A percentile compares a stretch with the other conserved stretches of the same genome.
Conservation (phyloP, 2,113 vertebrate genomes). For the Sisor rabdophorus region DNA sequence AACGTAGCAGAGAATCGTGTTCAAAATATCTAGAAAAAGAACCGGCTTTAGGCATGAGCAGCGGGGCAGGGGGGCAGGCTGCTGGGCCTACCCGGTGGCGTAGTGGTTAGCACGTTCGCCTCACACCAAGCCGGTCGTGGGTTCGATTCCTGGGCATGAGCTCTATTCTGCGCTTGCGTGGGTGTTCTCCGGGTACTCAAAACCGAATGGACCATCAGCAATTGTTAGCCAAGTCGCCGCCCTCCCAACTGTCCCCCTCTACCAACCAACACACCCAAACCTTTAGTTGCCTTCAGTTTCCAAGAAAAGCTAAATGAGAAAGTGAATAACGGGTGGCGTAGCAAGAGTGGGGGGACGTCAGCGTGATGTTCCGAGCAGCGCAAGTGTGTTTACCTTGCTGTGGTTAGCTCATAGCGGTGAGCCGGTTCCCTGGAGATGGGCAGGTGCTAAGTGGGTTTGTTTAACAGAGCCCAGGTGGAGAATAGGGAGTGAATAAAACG, state of each 20-base stretch:
- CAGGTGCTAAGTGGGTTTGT: slow-evolving; percentile 59
- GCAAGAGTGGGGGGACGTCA: slow-evolving; percentile 5
- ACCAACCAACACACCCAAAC: slow-evolving; percentile 46
- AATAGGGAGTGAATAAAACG: slow-evolving; percentile 37
- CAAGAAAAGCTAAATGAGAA: slow-evolving; percentile 30
- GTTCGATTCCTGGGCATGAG: too few species aligned
- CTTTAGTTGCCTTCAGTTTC: slow-evolving; percentile 56
- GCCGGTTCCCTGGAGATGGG: slow-evolving; percentile 46
- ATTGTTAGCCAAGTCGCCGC: slow-evolving; percentile 27
- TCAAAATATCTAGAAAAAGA: too few species aligned
- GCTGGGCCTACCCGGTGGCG: too few species aligned
- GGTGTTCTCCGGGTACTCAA: too few species aligned
- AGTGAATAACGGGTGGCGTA: slow-evolving; percentile 14
- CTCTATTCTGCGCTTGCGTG: too few species aligned
- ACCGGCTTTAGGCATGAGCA: too few species aligned
- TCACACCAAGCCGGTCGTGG: too few species aligned
- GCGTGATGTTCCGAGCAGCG: slow-evolving; percentile 36
- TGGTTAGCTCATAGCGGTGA: slow-evolving; percentile 56
- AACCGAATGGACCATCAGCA: slow-evolving; percentile 35
- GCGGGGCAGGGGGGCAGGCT: too few species aligned
- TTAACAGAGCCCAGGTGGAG: slow-evolving; percentile 56
- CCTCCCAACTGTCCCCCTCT: slow-evolving; percentile 24
- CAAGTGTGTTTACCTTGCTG: slow-evolving; percentile 45
- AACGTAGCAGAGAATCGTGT: too few species aligned
- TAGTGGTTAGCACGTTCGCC: too few species aligned